Evolutionary conservation across 64 coral and sea anemone genomes (phyloP).

Genomic region (Hydrozoanthus tunicans): DNA sequence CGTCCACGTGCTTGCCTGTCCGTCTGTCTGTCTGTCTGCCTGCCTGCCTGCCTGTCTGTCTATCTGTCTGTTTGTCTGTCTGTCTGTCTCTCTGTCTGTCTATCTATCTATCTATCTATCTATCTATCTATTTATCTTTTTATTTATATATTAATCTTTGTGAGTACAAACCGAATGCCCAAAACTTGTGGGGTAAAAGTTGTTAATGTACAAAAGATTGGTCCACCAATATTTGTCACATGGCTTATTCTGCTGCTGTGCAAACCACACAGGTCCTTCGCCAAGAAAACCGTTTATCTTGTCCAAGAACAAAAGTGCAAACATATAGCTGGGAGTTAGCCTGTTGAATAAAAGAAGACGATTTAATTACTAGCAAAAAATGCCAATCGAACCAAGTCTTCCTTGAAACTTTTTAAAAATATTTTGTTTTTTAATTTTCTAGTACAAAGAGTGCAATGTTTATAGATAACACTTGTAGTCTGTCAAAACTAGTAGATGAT

Average conservation of each 20-base stretch:
- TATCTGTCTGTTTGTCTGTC: too few species aligned
- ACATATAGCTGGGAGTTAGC: slow-evolving; percentile 82
- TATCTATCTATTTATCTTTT: too few species aligned
- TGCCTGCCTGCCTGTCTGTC: too few species aligned
- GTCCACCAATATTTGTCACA: slow-evolving; percentile 97
- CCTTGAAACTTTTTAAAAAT: too few species aligned
- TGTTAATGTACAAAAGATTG: slow-evolving; percentile 89
- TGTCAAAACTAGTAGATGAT: too few species aligned
- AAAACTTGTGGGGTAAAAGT: slow-evolving; percentile 71
- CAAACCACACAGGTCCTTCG: slow-evolving; percentile 74
- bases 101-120: too few species aligned
- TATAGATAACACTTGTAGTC: too few species aligned
- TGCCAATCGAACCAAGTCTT: too few species aligned
- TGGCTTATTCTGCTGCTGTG: slow-evolving; percentile 28
- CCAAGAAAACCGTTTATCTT: slow-evolving; percentile 76
- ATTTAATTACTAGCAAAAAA: not conserved
- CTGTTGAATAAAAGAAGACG: slow-evolving; percentile 39
- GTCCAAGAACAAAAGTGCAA: slow-evolving; percentile 68
- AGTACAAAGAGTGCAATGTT: too few species aligned
- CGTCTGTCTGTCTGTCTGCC: not conserved
- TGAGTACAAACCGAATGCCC: slow-evolving; percentile 25
- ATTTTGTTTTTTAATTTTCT: too few species aligned
- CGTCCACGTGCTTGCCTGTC: too few species aligned
- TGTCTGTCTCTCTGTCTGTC: not conserved
- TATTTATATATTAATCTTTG: not conserved